Evolutionary conservation across 2,888 invertebrate species (phyloP).

Genomic region (Cheilosia impressa): DNA sequence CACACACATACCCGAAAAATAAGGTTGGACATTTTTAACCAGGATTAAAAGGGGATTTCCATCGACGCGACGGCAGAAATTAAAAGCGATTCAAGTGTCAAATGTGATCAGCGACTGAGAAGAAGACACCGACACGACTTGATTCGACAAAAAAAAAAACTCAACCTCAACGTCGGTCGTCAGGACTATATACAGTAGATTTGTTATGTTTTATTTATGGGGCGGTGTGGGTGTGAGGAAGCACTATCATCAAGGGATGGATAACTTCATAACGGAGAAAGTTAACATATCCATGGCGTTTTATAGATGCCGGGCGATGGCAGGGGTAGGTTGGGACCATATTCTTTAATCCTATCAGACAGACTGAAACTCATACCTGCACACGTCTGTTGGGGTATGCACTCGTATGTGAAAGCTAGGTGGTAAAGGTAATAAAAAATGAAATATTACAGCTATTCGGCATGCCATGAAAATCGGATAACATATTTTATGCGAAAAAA

Average conservation of each 20-base stretch:
- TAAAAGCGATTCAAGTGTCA: conserved; percentile 66
- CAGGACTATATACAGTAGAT: conserved; percentile 18
- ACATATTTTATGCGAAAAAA: conserved; percentile 82
- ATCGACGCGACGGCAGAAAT: conserved; percentile 53
- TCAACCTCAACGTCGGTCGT: not conserved
- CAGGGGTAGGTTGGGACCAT: conserved; percentile 4
- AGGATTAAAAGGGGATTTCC: conserved; percentile 56
- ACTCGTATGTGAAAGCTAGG: conserved; percentile 57
- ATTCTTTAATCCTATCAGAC: conserved; percentile 29
- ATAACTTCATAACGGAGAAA: conserved; percentile 64
- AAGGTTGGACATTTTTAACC: conserved; percentile 47
- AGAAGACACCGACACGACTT: conserved; percentile 25
- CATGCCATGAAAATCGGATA: conserved; percentile 83
- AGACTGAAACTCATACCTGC: conserved; percentile 31
- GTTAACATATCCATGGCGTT: conserved; percentile 54
- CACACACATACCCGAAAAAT: conserved; percentile 20
- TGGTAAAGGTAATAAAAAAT: conserved; percentile 82
- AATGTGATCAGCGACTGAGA: conserved; percentile 54
- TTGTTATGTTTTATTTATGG: conserved; percentile 57
- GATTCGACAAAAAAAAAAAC: conserved; percentile 26
- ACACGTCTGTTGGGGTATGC: conserved; percentile 1
- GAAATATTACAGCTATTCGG: conserved; percentile 82
- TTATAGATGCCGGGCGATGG: not conserved
- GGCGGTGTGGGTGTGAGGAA: conserved; percentile 1
- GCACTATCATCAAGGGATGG: conserved; percentile 46